Evolutionary conservation across 2,888 invertebrate species (phyloP).

Genomic region (Parnassius apollo): DNA sequence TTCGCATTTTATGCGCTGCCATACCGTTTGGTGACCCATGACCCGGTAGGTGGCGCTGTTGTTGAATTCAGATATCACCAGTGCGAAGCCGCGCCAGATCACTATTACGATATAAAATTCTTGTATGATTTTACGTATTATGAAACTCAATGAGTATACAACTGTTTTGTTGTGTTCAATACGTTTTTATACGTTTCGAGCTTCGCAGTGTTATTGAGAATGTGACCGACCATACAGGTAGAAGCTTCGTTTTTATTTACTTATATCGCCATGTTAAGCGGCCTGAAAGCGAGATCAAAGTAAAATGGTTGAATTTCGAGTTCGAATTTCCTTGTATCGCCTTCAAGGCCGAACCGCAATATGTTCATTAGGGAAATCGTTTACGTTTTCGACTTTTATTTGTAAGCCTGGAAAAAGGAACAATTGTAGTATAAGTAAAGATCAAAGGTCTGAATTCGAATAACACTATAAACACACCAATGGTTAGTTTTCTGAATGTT

Average conservation of each 20-base stretch:
- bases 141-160: background rate
- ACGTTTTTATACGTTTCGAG: background rate
- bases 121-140: too few relatives aligned
- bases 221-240: conserved; percentile 1
- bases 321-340: conserved; percentile 7
- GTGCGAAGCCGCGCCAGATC: too few relatives aligned
- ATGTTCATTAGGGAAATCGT: conserved; percentile 7
- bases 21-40: too few relatives aligned
- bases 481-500: too few relatives aligned
- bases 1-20: too few relatives aligned
- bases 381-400: background rate
- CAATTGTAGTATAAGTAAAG: too few relatives aligned
- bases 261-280: conserved; percentile 10
- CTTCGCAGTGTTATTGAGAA: conserved; percentile 12
- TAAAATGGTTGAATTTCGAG: background rate
- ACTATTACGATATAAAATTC: too few relatives aligned
- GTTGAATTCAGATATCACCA: too few relatives aligned
- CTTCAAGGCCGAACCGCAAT: background rate
- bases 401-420: too few relatives aligned
- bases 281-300: conserved; percentile 14
- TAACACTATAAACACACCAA: too few relatives aligned
- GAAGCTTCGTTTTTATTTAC: conserved; percentile 12
- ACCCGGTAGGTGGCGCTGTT: too few relatives aligned
- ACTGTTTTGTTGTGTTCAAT: background rate
- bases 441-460: too few relatives aligned